Conservation (phyloP, 2,888 invertebrate species). For the Eupithecia insigniata region DNA sequence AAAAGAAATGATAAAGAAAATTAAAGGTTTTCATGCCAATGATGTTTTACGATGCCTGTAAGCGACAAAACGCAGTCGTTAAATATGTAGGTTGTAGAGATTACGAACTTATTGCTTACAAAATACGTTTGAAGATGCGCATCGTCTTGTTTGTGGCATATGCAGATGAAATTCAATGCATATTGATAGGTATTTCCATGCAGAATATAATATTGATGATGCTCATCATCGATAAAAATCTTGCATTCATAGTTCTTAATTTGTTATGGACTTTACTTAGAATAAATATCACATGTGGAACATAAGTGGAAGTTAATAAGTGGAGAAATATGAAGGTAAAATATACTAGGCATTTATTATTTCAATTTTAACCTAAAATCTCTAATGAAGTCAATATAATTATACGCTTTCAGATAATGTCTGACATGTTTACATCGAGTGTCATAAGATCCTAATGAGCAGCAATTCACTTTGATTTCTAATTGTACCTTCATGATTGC, state of each 20-base stretch:
- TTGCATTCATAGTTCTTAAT: neutral
- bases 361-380: neutral
- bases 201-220: conserved; percentile 23
- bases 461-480: conserved; percentile 23
- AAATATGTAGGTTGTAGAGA: conserved; percentile 66
- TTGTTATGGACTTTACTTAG: neutral
- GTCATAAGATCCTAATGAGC: conserved; percentile 19
- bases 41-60: conserved; percentile 78
- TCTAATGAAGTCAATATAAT: neutral
- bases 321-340: neutral
- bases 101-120: conserved; percentile 44
- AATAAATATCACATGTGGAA: neutral
- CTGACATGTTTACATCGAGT: neutral
- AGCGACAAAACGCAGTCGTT: conserved; percentile 77
- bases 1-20: conserved; percentile 79
- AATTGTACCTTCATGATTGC: conserved; percentile 22
- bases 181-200: conserved; percentile 17
- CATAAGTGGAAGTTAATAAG: no score
- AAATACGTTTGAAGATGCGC: conserved; percentile 29
- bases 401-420: neutral
- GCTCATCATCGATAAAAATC: conserved; percentile 9
- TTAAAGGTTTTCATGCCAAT: conserved; percentile 78
- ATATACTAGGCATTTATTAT: neutral
- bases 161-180: conserved; percentile 6
- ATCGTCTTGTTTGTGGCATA: conserved; percentile 4